Base-by-base conservation (phyloP, 2,888 invertebrate species). In the Dascillus cervinus region DNA sequence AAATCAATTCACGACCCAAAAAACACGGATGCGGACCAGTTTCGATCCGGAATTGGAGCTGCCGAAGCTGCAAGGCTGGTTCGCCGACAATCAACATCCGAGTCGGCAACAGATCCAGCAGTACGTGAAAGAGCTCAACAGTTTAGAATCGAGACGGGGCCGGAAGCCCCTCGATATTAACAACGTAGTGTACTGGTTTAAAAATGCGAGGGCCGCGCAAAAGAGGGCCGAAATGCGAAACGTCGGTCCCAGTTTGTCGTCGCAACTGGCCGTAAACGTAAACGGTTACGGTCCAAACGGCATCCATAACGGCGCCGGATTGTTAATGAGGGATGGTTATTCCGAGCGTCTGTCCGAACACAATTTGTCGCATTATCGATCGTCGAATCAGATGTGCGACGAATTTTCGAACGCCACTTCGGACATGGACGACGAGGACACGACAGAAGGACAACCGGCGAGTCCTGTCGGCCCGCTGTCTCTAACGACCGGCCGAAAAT, bases 131-230 rank as follows among this genome's bases (percentile, higher is more conserved):
- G 92, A 94, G 58, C 69, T 98, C 44, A 98, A 98, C 62, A 79
- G 82, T 37, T 67, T 95, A 42, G 92, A 94, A 56, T 95, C 94
- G 28, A 75, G 96, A 22, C 75, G 89, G 29, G 95, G 94, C 1
- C 73, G 95, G 26, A 92, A 95, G 56, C 94, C 94, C 0, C 69
- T 96, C 29, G 95, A 96, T 64, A 84, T 95, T 3, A 92, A 92
- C 57, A 95, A 95, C 58, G 92, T 95, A 9, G 92, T 94, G 9
- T 91, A 91, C 56, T 91, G 91, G 91, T 98, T 98, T 67, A 95
- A 96, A 63, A 96, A 96, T 59, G 95, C 96, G 0, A 74, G 97
- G 29, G 96, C 96, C 1, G 94, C 94, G 1, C 89, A 91, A 60
- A 91, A 95, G 56, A 73, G 95, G 22, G 91, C 91, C 2, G 90